These are phyloP conservation scores for Choristoneura fumiferana DNA, from an alignment of 1,140 invertebrate genomes.

Conservation along the genomic window DNA sequence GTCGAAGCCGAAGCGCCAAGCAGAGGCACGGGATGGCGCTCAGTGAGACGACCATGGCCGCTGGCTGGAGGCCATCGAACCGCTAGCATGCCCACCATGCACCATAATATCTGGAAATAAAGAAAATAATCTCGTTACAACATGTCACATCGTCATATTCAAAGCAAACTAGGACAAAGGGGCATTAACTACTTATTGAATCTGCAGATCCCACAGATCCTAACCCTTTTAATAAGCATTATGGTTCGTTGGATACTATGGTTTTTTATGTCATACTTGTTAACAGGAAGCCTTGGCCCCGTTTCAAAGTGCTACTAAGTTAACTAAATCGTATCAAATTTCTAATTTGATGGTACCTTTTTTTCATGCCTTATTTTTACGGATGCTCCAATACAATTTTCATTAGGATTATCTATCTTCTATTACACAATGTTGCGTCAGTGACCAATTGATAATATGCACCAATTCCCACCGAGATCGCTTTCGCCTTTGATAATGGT, in stretches of 20 bases:
- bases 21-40: conserved; percentile 90
- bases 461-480: conserved; percentile 8
- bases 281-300: too few species aligned
- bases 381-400: not conserved
- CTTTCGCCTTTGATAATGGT: not conserved
- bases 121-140: not conserved
- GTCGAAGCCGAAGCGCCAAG: conserved; percentile 88
- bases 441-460: conserved; percentile 19
- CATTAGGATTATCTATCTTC: conserved; percentile 11
- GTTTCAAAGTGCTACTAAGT: too few species aligned
- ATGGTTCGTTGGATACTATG: too few species aligned
- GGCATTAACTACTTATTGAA: too few species aligned
- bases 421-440: conserved; percentile 10
- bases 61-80: conserved; percentile 37
- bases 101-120: conserved; percentile 58
- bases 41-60: conserved; percentile 89
- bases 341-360: not conserved
- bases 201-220: too few species aligned
- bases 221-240: too few species aligned
- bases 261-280: too few species aligned
- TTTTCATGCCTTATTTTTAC: not conserved
- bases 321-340: too few species aligned
- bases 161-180: too few species aligned
- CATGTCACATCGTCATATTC: too few species aligned
- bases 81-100: conserved; percentile 41